phyloP scores from a whole-genome alignment of 2,888 invertebrate species.

The Lycocerus yunnanus region DNA sequence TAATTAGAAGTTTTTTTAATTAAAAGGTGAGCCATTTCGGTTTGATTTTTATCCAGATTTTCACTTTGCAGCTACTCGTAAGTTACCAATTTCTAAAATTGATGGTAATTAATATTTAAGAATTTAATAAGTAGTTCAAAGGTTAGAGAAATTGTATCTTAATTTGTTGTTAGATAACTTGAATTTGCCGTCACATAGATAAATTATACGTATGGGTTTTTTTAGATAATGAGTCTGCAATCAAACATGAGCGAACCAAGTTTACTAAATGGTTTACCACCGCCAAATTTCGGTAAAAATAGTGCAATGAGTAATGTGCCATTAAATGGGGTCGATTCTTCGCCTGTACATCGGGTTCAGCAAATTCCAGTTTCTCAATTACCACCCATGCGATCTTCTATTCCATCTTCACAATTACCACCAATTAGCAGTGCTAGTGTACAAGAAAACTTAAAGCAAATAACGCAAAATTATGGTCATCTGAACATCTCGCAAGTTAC shows the following conservation, averaged over 20 bases:
- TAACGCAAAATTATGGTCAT: slow-evolving; percentile 37
- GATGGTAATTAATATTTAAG: slow-evolving; percentile 12
- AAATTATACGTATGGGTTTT: not conserved
- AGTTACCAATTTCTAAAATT: not conserved
- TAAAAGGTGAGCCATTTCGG: not conserved
- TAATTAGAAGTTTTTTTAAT: not conserved
- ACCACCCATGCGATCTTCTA: slow-evolving; percentile 40
- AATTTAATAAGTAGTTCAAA: slow-evolving; percentile 34
- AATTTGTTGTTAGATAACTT: not conserved
- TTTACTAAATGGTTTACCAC: slow-evolving; percentile 45
- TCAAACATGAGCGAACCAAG: slow-evolving; percentile 36
- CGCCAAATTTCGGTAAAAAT: slow-evolving; percentile 33
- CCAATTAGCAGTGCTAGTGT: slow-evolving; percentile 24
- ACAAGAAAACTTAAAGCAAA: slow-evolving; percentile 26
- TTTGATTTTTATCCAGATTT: not conserved
- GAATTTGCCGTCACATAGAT: not conserved
- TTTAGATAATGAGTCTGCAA: slow-evolving; percentile 15
- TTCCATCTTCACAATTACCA: slow-evolving; percentile 48
- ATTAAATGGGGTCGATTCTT: slow-evolving; percentile 51
- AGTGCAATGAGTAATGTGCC: slow-evolving; percentile 45
- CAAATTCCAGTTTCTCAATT: slow-evolving; percentile 44
- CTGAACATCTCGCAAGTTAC: slow-evolving; percentile 36
- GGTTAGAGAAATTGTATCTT: slow-evolving; percentile 29
- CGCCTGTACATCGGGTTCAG: slow-evolving; percentile 44
- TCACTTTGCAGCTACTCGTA: not conserved